Evolutionary conservation across 1,140 invertebrate species (phyloP).

Genomic region (Anadara kagoshimensis): DNA sequence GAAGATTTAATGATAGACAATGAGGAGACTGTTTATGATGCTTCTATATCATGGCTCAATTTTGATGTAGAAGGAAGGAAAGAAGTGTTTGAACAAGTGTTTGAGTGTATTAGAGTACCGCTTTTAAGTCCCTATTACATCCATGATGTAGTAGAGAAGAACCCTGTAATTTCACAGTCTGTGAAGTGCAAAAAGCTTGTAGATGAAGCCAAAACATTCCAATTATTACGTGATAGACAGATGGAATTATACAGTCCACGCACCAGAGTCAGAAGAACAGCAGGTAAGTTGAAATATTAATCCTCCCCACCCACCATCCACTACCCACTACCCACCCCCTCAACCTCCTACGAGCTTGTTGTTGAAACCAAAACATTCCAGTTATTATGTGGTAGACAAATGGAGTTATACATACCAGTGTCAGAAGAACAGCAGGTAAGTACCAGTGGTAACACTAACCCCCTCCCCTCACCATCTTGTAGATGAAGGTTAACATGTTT

Average conservation of each 20-base stretch:
- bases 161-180: slow-evolving; percentile 65
- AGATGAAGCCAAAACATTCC: slow-evolving; percentile 76
- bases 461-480: no score
- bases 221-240: slow-evolving; percentile 76
- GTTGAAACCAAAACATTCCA: slow-evolving; percentile 77
- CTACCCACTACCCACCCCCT: no score
- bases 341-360: slow-evolving; percentile 74
- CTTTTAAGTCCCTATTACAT: slow-evolving; percentile 77
- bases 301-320: no score
- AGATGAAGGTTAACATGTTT: no score
- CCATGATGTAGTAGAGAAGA: slow-evolving; percentile 75
- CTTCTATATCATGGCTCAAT: slow-evolving; percentile 75
- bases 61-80: slow-evolving; percentile 63
- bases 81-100: slow-evolving; percentile 66
- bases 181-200: slow-evolving; percentile 72
- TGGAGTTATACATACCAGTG: slow-evolving; percentile 71
- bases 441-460: not conserved
- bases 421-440: slow-evolving; percentile 69
- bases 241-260: slow-evolving; percentile 68
- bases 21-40: slow-evolving; percentile 77
- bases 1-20: slow-evolving; percentile 76
- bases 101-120: slow-evolving; percentile 77
- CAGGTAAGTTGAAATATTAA: slow-evolving; percentile 47
- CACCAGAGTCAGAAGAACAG: slow-evolving; percentile 70
- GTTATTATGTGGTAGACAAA: slow-evolving; percentile 75